Conservation (phyloP, 2,113 vertebrate genomes). For the Physeter macrocephalus region DNA sequence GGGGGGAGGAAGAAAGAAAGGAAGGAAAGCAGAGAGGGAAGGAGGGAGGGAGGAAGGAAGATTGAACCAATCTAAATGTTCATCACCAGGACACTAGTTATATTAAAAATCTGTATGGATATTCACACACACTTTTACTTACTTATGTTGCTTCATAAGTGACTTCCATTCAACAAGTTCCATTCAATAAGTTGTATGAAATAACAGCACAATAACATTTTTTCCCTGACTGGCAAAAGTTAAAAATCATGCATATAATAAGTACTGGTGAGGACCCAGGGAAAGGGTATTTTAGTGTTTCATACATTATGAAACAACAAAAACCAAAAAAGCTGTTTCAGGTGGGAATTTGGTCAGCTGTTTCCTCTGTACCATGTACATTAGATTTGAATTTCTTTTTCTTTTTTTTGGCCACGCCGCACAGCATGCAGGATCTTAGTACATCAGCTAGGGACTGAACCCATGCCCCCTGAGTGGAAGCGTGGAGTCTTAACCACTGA, state of each 20-base stretch:
- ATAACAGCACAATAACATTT: neutral
- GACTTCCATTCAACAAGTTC: neutral
- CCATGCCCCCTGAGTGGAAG: neutral
- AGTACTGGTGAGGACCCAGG: neutral
- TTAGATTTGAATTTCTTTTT: neutral
- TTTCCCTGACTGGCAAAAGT: neutral
- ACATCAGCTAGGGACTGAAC: neutral
- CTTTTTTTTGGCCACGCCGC: neutral
- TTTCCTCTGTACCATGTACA: neutral
- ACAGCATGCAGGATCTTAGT: neutral
- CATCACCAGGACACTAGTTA: neutral
- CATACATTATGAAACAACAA: neutral
- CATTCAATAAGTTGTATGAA: neutral
- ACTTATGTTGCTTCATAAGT: neutral
- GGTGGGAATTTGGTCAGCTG: neutral
- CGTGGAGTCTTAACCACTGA: neutral
- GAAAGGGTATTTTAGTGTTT: neutral
- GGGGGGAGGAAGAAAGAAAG: too few species aligned
- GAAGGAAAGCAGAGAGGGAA: too few species aligned
- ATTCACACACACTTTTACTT: neutral
- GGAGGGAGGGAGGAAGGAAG: neutral
- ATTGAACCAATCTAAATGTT: neutral
- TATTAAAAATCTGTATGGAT: neutral
- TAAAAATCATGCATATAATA: neutral
- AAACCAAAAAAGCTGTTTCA: neutral